A percentile compares a stretch with the other conserved stretches of the same genome.
phyloP scores from a whole-genome alignment of 1,140 invertebrate species.

The Magallana gigas region DNA sequence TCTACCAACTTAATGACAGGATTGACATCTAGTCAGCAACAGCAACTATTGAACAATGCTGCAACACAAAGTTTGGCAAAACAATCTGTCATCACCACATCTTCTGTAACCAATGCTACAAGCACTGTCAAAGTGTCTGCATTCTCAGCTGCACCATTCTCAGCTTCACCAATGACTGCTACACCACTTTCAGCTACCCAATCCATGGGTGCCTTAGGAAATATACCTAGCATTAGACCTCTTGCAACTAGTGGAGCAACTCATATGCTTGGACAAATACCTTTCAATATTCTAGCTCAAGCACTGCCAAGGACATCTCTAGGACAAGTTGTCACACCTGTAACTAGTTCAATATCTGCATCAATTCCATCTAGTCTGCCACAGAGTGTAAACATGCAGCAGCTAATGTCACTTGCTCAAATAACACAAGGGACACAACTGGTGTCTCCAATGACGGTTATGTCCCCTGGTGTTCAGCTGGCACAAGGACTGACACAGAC shows the following conservation, averaged over 20 bases:
- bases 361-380: constrained; percentile 27
- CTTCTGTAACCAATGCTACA: background rate
- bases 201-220: constrained; percentile 35
- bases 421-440: constrained; percentile 54
- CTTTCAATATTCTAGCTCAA: constrained; percentile 54
- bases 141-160: constrained; percentile 12
- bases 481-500: constrained; percentile 51
- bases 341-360: background rate
- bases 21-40: constrained; percentile 31
- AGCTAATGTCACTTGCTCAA: constrained; percentile 58
- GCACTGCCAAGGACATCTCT: constrained; percentile 52
- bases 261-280: constrained; percentile 44
- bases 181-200: background rate
- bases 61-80: background rate
- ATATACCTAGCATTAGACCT: constrained; percentile 45
- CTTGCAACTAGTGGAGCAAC: constrained; percentile 38
- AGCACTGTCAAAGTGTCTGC: constrained; percentile 34
- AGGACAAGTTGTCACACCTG: constrained; percentile 41
- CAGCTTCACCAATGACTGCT: constrained; percentile 16
- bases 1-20: constrained; percentile 40
- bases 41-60: constrained; percentile 11
- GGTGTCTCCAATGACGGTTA: constrained; percentile 57
- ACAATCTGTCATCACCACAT: background rate
- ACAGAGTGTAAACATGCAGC: constrained; percentile 46
- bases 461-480: constrained; percentile 52